Evolutionary conservation across 2,113 vertebrate genomes (phyloP), one percentile per base, ranked within the genome.

Genomic region (Saccopteryx bilineata): DNA sequence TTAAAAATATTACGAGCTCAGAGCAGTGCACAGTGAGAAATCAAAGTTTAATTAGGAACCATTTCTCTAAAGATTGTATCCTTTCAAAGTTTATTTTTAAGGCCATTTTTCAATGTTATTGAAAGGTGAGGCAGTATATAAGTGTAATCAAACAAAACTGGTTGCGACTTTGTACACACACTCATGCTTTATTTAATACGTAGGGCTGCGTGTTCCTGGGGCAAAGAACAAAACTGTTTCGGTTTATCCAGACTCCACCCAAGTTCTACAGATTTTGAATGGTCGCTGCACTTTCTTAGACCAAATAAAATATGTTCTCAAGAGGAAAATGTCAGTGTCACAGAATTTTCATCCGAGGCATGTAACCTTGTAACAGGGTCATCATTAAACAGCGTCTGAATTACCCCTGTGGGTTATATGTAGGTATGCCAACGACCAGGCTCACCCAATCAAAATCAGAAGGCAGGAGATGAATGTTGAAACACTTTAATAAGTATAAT

Each of bases 11-110:
- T 69, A 66, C 0, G 9, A 93, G 81, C 90, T 93, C 76, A 87
- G 87, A 96, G 91, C 72, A 72, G 72, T 56, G 9, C 26, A 74
- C 74, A 63, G 75, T 81, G 68, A 96, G 66, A 96, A 90, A 72
- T 28, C 79, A 33, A 97, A 95, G 74, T 87, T 95, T 96, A 96
- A 93, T 71, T 84, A 96, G 66, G 3, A 33, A 48, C 0, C n/a
- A 17, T 60, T 83, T 89, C 87, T 90, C 5, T 76, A 33, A 91
- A 71, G n/a, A 88, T 82, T 72, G 18, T 58, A 24, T 82, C 46
- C 71, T 85, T 9, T 82, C 33, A 46, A 80, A 71, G 65, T 80
- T 87, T 90, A 87, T 46, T 68, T 95, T 83, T 90, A 95, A 81
- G 74, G 50, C 13, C 61, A 71, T 68, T 95, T 96, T 93, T 74